Evolutionary conservation across 92 coral and sea anemone species (phyloP).

Genomic region (Chrysogorgia sp.): DNA sequence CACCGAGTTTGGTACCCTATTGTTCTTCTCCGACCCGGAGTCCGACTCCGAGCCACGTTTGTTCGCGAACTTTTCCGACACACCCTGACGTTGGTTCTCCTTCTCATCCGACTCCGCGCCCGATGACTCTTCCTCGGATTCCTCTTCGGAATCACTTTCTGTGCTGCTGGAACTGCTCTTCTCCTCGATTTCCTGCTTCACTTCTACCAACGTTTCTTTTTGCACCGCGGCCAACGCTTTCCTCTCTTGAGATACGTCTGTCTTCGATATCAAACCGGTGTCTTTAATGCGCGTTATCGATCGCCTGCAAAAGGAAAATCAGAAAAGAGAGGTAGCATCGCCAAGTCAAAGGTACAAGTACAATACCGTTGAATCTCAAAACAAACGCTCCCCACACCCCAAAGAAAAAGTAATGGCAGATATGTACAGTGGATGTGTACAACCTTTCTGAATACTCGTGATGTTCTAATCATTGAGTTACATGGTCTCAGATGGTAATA

Average conservation of each 20-base stretch:
- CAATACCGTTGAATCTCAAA: too few relatives aligned
- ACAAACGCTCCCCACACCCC: too few relatives aligned
- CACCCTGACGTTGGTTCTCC: conserved; percentile 74
- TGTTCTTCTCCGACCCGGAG: conserved; percentile 66
- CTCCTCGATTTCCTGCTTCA: conserved; percentile 64
- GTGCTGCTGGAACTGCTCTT: conserved; percentile 61
- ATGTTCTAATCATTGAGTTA: too few relatives aligned
- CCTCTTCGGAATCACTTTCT: conserved; percentile 78
- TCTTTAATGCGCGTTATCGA: conserved; percentile 98
- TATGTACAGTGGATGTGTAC: too few relatives aligned
- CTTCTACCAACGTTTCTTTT: conserved; percentile 20
- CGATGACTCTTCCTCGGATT: conserved; percentile 60
- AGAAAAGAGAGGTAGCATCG: not conserved
- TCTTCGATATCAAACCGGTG: conserved; percentile 77
- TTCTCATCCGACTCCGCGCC: conserved; percentile 73
- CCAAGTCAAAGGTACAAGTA: not conserved
- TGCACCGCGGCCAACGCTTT: conserved; percentile 55
- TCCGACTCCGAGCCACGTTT: conserved; percentile 77
- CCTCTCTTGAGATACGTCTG: conserved; percentile 88
- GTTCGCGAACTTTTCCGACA: conserved; percentile 67
- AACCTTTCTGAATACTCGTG: too few relatives aligned
- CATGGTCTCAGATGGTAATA: too few relatives aligned
- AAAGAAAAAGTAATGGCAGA: too few relatives aligned
- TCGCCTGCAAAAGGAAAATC: conserved; percentile 59
- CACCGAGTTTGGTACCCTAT: conserved; percentile 58